Evolutionary conservation across 2,797 vertebrate genomes (phyloP).

Genomic region (Heliangelus exortis): DNA sequence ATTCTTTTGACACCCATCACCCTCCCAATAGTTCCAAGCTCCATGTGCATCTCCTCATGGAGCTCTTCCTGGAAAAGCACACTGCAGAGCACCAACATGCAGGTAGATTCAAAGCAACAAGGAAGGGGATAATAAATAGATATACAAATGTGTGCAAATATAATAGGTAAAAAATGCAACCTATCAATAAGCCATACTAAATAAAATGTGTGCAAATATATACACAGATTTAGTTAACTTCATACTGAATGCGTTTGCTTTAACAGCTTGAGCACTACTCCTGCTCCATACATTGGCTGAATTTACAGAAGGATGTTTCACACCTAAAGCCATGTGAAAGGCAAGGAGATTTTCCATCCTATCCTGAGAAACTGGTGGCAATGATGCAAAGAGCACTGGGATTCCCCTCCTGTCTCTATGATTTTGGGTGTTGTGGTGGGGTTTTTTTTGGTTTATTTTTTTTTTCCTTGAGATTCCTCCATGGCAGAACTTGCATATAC

Average conservation of each 20-base stretch:
- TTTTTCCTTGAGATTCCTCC: not conserved
- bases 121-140: not conserved
- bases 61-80: not conserved
- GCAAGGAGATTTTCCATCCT: not conserved
- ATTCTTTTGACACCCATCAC: not conserved
- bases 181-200: not conserved
- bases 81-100: not conserved
- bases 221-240: not conserved
- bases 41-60: fast-evolving
- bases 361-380: not conserved
- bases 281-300: not conserved
- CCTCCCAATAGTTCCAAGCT: not conserved
- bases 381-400: not conserved
- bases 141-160: not conserved
- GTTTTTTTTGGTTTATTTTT: too few species aligned
- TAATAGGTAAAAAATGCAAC: not conserved
- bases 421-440: too few species aligned
- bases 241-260: not conserved
- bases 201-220: not conserved
- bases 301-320: not conserved
- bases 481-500: not conserved
- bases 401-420: not conserved
- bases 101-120: not conserved
- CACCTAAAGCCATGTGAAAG: not conserved
- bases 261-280: not conserved